These are phyloP conservation scores for Julus scanicus DNA, from an alignment of 2,888 invertebrate species.

Conservation along the genomic window DNA sequence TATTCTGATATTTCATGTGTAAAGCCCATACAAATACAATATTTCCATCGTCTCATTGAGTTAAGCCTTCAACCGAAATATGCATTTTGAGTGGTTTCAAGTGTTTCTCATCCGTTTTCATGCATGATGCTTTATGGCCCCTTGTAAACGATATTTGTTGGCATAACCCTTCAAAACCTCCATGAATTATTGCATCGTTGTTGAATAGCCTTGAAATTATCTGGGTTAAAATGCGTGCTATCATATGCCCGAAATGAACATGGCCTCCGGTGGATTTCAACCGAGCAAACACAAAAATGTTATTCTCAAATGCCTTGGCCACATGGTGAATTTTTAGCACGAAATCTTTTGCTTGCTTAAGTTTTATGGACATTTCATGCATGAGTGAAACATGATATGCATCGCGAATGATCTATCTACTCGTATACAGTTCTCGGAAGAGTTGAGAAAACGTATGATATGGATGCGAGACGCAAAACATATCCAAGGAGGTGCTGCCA, in stretches of 20 bases:
- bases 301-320: slow-evolving; percentile 18
- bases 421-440: neutral
- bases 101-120: slow-evolving; percentile 4
- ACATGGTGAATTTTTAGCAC: slow-evolving; percentile 15
- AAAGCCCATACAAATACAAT: neutral
- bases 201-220: slow-evolving; percentile 1
- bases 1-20: no score
- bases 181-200: neutral
- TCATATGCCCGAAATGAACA: neutral
- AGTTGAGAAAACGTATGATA: neutral
- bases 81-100: slow-evolving; percentile 22
- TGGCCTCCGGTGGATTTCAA: neutral
- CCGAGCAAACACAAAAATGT: neutral
- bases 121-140: slow-evolving; percentile 15
- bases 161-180: slow-evolving; percentile 15
- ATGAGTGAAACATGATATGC: slow-evolving; percentile 12
- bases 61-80: neutral
- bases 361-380: slow-evolving; percentile 22
- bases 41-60: neutral
- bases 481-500: neutral
- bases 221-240: slow-evolving; percentile 12
- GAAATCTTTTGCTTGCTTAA: slow-evolving; percentile 10
- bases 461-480: neutral
- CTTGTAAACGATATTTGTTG: neutral
- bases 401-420: slow-evolving; percentile 7